phyloP scores from a whole-genome alignment of 2,797 vertebrate genomes.

The Lithobates sylvaticus region DNA sequence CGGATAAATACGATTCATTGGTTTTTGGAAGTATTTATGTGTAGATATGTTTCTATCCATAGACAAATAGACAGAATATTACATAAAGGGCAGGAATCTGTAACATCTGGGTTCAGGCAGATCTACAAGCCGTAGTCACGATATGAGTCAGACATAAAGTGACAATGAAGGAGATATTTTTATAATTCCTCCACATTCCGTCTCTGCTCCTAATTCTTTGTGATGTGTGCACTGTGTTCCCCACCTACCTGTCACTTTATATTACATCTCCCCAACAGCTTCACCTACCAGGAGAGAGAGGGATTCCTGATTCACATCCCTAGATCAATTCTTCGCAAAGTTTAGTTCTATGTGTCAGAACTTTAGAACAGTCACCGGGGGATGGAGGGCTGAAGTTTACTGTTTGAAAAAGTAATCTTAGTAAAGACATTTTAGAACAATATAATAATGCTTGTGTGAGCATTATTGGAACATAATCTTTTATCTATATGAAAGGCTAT shows the following conservation, averaged over 20 bases:
- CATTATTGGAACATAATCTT: too few relatives aligned
- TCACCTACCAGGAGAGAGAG: slow-evolving; percentile 11
- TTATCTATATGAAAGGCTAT: too few relatives aligned
- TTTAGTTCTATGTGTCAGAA: slow-evolving; percentile 1
- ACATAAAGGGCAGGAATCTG: slow-evolving; percentile 10
- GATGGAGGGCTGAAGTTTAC: too few relatives aligned
- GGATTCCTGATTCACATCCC: slow-evolving; percentile 5
- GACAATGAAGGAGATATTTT: slow-evolving; percentile 47
- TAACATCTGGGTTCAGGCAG: slow-evolving; percentile 11
- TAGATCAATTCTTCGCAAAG: slow-evolving; percentile 24
- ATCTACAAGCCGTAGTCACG: not conserved
- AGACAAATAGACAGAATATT: not conserved
- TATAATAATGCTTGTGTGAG: too few relatives aligned
- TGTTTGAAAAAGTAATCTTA: too few relatives aligned
- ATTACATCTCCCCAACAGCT: slow-evolving; percentile 5
- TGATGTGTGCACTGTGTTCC: slow-evolving; percentile 48
- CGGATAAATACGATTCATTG: too few relatives aligned
- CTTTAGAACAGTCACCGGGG: too few relatives aligned
- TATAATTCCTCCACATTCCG: not conserved
- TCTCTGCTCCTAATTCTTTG: slow-evolving; percentile 32
- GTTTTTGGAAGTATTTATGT: not conserved
- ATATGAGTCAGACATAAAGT: slow-evolving; percentile 27
- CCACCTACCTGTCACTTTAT: slow-evolving; percentile 45
- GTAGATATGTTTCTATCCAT: not conserved
- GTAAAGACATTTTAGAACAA: too few relatives aligned